Evolutionary conservation across 2,797 vertebrate genomes (phyloP).

Genomic region (Iguana delicatissima): DNA sequence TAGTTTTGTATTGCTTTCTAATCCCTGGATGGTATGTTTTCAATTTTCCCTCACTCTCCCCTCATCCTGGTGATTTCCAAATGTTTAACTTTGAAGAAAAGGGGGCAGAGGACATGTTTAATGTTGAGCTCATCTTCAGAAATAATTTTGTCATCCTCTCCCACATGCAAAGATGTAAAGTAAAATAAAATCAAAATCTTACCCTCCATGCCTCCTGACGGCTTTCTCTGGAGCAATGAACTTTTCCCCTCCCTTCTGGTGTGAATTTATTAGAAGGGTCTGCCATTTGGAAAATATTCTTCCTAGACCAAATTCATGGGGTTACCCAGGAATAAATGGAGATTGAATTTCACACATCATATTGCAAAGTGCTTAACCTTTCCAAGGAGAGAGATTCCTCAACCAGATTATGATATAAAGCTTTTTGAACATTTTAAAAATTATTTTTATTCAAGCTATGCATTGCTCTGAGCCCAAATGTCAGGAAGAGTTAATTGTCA

Average conservation of each 20-base stretch:
- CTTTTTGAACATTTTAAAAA: not conserved
- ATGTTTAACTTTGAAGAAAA: not conserved
- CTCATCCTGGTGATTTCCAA: not conserved
- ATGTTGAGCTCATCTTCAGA: conserved; percentile 14
- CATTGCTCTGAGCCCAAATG: conserved; percentile 20
- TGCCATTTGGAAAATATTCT: conserved; percentile 32
- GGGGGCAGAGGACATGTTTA: not conserved
- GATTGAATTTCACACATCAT: conserved; percentile 29
- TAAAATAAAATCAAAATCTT: not conserved
- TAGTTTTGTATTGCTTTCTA: conserved; percentile 26
- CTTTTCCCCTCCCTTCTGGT: not conserved
- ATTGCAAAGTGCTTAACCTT: conserved; percentile 45
- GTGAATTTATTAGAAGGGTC: conserved; percentile 24
- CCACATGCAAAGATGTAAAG: not conserved
- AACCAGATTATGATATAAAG: conserved; percentile 26
- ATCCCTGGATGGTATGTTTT: conserved; percentile 24
- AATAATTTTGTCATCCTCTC: not conserved
- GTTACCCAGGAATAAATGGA: conserved; percentile 29
- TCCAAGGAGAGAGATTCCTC: conserved; percentile 19
- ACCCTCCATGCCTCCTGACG: not conserved
- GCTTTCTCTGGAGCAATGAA: not conserved
- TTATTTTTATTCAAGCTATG: conserved; percentile 21
- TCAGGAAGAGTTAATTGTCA: conserved; percentile 31
- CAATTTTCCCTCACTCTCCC: conserved; percentile 1
- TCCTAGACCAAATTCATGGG: conserved; percentile 22